phyloP scores from a whole-genome alignment of 2,113 vertebrate genomes.

The Varanus salvator region DNA sequence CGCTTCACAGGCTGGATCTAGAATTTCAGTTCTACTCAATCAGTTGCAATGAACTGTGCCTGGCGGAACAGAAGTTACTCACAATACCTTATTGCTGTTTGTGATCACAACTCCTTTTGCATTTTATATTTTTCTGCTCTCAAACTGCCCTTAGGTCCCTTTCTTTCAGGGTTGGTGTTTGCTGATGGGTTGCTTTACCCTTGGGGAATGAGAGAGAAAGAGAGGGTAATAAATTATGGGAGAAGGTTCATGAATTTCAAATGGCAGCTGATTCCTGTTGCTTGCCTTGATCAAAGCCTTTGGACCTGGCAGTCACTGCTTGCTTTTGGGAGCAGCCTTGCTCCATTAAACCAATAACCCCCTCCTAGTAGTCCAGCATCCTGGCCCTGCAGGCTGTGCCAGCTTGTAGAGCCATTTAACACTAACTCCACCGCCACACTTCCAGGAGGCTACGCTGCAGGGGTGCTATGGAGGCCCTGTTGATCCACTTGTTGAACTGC shows the following conservation, averaged over 20 bases:
- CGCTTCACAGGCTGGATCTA: background rate
- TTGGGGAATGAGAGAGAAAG: background rate
- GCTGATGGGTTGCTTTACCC: background rate
- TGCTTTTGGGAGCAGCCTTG: conserved; percentile 10
- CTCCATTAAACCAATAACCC: background rate
- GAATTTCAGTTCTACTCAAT: rapidly evolving
- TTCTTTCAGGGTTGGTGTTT: background rate
- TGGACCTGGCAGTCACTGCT: background rate
- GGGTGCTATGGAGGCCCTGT: background rate
- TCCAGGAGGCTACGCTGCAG: background rate
- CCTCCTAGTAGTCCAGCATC: background rate
- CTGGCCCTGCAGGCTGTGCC: background rate
- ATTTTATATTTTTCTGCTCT: background rate
- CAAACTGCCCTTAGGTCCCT: conserved; percentile 8
- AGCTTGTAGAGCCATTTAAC: background rate
- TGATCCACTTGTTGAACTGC: background rate
- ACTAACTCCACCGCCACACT: background rate
- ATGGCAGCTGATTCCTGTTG: background rate
- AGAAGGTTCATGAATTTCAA: background rate
- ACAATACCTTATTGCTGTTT: background rate
- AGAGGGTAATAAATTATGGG: background rate
- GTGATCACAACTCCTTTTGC: conserved; percentile 8
- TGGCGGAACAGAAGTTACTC: background rate
- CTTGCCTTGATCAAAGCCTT: conserved; percentile 1
- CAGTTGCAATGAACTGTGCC: background rate